Base-by-base conservation (phyloP, 2,888 invertebrate genomes). In the Drosophila mettleri region DNA sequence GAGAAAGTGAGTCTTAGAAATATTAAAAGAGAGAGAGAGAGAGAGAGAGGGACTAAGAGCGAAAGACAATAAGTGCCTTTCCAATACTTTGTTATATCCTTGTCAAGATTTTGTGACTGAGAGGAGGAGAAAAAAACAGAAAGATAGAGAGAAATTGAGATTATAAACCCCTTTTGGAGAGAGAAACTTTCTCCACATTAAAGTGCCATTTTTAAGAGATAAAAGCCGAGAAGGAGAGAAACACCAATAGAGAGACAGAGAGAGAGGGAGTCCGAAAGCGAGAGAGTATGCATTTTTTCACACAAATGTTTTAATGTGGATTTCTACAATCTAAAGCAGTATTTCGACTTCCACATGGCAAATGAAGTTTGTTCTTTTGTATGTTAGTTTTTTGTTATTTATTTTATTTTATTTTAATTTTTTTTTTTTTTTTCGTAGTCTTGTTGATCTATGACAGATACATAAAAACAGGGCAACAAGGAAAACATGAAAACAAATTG, bases 401-500 rank as follows among this genome's bases (percentile, higher is more conserved):
- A 43, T 43, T 38, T 20, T 53, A 20, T 54, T 24, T 14, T 5
- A 20, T 12, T 43, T 49, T 43, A n/a, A n/a, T n/a, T n/a, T n/a
- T 53, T 24, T 54, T 24, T 14, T 5, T 24, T 12, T 43, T 49
- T 43, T 38, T 20, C 14, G 24, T 5, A 16, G 31, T 14, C 41
- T 22, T 57, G 52, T 31, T 52, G 55, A 72, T 70, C 64, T 54
- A 29, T 39, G 45, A 22, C 41, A 73, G 34, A 59, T 55, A 46
- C 29, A 27, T 36, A 39, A 72, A 64, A 55, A 51, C 66, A 45
- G 57, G 31, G 45, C 55, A 77, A 64, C 65, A 55, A 57, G 69
- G 46, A 85, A 62, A 72, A 73, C 65, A 69, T 60, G 61, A 51
- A 68, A 65, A 69, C 69, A 86, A 82, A 71, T 79, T 79, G 61